These are phyloP conservation scores for Eulemur rufifrons DNA, from an alignment of 2,113 vertebrate genomes.

Conservation along the genomic window DNA sequence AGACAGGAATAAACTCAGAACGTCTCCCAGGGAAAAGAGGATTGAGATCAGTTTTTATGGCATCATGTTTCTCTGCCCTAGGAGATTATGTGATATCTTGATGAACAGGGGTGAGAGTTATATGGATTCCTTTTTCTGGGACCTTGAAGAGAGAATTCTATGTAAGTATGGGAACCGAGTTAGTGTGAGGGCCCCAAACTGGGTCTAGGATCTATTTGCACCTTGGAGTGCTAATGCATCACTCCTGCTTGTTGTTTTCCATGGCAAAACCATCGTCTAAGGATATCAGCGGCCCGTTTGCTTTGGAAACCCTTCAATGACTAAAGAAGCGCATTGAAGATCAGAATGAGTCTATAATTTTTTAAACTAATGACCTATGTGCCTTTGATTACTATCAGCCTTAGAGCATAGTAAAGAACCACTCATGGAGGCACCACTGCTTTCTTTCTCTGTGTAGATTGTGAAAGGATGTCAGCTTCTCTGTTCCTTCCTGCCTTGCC, in stretches of 20 bases:
- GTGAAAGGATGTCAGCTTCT: background rate
- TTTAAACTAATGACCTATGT: background rate
- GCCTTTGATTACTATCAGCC: no score
- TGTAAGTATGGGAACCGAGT: background rate
- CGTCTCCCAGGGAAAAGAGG: background rate
- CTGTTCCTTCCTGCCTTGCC: background rate
- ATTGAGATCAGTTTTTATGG: background rate
- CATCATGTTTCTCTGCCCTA: background rate
- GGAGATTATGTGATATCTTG: background rate
- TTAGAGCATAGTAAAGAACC: background rate
- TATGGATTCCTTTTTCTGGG: background rate
- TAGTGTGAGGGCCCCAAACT: background rate
- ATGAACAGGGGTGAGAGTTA: background rate
- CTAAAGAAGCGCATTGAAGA: background rate
- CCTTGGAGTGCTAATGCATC: accelerated
- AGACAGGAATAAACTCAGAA: background rate
- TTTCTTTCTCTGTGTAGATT: background rate
- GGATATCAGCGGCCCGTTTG: background rate
- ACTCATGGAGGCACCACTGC: background rate
- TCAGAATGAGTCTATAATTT: background rate
- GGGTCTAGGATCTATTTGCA: background rate
- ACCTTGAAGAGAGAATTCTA: background rate
- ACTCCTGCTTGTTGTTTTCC: background rate
- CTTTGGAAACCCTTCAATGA: background rate
- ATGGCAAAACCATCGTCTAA: background rate